Percentiles rank a stretch among this genome's conserved stretches.
Conservation (phyloP, 1,140 invertebrate genomes). For the Zaprionus gabonicus region DNA sequence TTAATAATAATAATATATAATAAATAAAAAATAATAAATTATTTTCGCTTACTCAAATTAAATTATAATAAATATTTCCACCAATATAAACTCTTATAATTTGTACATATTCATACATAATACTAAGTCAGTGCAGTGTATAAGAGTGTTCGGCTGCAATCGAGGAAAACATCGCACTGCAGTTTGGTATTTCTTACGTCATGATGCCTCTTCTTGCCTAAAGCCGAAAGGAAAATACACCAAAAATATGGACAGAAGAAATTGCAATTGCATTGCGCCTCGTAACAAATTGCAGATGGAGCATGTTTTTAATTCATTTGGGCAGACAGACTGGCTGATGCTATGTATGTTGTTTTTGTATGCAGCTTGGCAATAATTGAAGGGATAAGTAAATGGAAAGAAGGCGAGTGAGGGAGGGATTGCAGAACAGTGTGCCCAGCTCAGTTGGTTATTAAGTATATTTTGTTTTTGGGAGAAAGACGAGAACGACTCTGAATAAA, state of each 20-base stretch:
- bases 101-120: too few species aligned
- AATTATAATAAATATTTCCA: too few species aligned
- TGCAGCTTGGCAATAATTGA: constrained; percentile 62
- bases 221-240: constrained; percentile 42
- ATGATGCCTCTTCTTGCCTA: constrained; percentile 13
- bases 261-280: constrained; percentile 42
- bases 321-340: constrained; percentile 27
- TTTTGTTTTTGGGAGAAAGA: neutral
- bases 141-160: neutral
- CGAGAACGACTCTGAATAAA: constrained; percentile 15
- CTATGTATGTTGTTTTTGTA: constrained; percentile 2
- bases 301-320: constrained; percentile 81
- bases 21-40: too few species aligned
- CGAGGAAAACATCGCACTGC: neutral
- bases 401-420: neutral
- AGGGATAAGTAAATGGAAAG: constrained; percentile 36
- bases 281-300: constrained; percentile 79
- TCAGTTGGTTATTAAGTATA: constrained; percentile 4
- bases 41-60: too few species aligned
- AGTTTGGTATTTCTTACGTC: constrained; percentile 13
- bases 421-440: neutral
- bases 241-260: constrained; percentile 52
- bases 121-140: neutral
- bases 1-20: too few species aligned
- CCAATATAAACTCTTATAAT: too few species aligned